phyloP scores from a whole-genome alignment of 1,140 invertebrate genomes.

The Drosophila setifemur region DNA sequence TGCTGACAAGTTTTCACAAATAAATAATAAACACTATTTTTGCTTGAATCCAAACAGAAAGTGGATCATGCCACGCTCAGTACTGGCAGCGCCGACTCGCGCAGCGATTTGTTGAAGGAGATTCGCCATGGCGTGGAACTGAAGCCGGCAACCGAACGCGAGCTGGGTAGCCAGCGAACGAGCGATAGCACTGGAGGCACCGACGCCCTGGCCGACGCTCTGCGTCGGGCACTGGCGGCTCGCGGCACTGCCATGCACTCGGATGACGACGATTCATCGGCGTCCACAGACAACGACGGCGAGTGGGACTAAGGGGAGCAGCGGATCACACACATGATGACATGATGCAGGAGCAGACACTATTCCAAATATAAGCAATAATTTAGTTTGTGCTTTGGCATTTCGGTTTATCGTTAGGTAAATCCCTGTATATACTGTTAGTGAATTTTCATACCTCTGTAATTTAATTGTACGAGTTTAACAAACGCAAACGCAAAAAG shows the following conservation, averaged over 20 bases:
- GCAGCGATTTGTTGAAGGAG: conserved; percentile 90
- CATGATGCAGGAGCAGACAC: conserved; percentile 40
- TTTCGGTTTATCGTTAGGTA: conserved; percentile 67
- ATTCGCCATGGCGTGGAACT: conserved; percentile 91
- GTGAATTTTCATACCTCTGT: conserved; percentile 77
- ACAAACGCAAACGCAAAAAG: conserved; percentile 33
- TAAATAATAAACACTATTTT: not conserved
- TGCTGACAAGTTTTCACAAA: too few relatives aligned
- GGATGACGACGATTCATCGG: conserved; percentile 72
- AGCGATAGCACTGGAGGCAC: conserved; percentile 63
- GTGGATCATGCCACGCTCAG: conserved; percentile 84
- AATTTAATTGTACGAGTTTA: conserved; percentile 56
- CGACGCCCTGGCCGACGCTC: conserved; percentile 77
- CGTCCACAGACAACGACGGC: conserved; percentile 72
- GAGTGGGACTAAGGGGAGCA: conserved; percentile 67
- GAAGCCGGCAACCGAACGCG: conserved; percentile 84
- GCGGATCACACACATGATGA: conserved; percentile 2
- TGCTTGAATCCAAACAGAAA: conserved; percentile 82
- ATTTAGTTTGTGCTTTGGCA: conserved; percentile 73
- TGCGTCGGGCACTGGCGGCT: conserved; percentile 67
- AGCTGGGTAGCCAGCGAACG: conserved; percentile 54
- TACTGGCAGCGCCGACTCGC: conserved; percentile 82
- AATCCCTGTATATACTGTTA: conserved; percentile 71
- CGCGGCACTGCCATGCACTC: conserved; percentile 72
- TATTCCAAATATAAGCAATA: conserved; percentile 77